Conservation (phyloP, 1,140 invertebrate genomes). For the Nixonia krombeini region DNA sequence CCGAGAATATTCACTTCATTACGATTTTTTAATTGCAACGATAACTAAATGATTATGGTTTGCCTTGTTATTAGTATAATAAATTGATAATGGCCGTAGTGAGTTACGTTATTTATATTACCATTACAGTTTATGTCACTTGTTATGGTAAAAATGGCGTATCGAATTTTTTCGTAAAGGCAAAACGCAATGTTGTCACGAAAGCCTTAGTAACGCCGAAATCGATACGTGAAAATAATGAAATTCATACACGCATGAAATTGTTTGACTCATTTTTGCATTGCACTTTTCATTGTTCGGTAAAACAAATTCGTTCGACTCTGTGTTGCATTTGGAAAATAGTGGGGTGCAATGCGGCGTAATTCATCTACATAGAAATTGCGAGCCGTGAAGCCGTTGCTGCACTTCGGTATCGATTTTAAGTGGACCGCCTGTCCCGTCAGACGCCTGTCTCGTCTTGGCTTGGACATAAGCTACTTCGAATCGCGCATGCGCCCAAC, state of each 20-base stretch:
- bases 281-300: too few species aligned
- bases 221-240: too few species aligned
- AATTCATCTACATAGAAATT: constrained; percentile 71
- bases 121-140: background rate
- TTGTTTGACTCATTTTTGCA: too few species aligned
- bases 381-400: constrained; percentile 58
- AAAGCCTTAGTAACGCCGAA: too few species aligned
- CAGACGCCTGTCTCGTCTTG: constrained; percentile 68
- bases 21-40: background rate
- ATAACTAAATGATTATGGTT: background rate
- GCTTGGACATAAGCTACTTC: constrained; percentile 66
- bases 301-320: too few species aligned
- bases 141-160: background rate
- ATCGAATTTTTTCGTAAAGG: background rate
- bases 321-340: constrained; percentile 54
- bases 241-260: too few species aligned
- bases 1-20: background rate
- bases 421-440: constrained; percentile 68
- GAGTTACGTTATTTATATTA: background rate
- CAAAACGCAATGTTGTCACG: too few species aligned
- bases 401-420: constrained; percentile 69
- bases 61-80: background rate
- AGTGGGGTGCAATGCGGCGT: constrained; percentile 45
- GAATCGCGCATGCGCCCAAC: constrained; percentile 12
- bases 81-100: background rate